Evolutionary conservation across 1,140 invertebrate species (phyloP).

Genomic region (Caenorhabditis latens): DNA sequence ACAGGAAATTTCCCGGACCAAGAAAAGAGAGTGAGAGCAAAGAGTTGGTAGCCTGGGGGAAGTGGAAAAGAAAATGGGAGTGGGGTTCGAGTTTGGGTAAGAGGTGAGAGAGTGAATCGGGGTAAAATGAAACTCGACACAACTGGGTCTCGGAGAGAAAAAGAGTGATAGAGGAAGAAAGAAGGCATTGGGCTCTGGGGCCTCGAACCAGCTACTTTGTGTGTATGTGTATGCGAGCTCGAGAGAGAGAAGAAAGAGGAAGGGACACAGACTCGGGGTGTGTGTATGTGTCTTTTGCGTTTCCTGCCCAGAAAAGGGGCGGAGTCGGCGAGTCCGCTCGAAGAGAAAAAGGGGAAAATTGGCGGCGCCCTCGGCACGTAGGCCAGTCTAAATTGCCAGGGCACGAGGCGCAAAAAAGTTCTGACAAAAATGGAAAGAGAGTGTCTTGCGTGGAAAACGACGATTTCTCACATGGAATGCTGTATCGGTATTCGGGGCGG

Average conservation of each 20-base stretch:
- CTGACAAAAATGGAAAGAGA: not conserved
- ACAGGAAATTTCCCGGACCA: not conserved
- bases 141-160: slow-evolving; percentile 43
- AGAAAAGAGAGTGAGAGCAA: slow-evolving; percentile 31
- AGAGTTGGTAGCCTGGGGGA: not conserved
- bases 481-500: not conserved
- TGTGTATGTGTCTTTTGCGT: slow-evolving; percentile 49
- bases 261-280: slow-evolving; percentile 28
- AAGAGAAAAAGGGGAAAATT: slow-evolving; percentile 31
- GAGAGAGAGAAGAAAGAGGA: slow-evolving; percentile 15
- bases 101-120: slow-evolving; percentile 10
- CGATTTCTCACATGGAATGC: slow-evolving; percentile 3
- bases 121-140: slow-evolving; percentile 43
- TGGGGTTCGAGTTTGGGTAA: not conserved
- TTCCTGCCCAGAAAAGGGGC: slow-evolving; percentile 54
- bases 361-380: slow-evolving; percentile 51
- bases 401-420: slow-evolving; percentile 52
- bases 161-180: slow-evolving; percentile 47
- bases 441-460: slow-evolving; percentile 5
- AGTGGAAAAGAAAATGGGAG: slow-evolving; percentile 14
- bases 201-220: slow-evolving; percentile 51
- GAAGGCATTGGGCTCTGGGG: slow-evolving; percentile 48
- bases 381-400: slow-evolving; percentile 33
- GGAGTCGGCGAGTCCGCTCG: slow-evolving; percentile 47
- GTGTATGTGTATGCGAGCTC: slow-evolving; percentile 38